Conservation (phyloP, 2,113 vertebrate genomes). For the Ptyas mucosa region DNA sequence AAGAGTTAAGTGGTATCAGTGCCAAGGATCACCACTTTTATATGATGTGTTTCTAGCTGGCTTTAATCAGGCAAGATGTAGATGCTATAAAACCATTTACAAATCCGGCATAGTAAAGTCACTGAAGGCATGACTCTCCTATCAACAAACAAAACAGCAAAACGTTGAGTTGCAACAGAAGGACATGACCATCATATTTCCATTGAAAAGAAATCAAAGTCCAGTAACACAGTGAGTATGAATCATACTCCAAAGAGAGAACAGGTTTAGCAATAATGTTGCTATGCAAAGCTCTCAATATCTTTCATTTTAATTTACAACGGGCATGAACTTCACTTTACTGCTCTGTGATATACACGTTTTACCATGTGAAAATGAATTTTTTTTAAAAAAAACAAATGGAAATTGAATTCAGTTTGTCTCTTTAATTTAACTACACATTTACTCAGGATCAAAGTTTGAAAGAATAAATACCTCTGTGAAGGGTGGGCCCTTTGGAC, state of each 20-base stretch:
- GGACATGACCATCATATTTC: neutral
- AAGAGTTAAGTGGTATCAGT: neutral
- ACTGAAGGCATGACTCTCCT: neutral
- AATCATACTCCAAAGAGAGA: conserved; percentile 3
- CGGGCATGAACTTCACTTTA: neutral
- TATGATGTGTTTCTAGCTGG: neutral
- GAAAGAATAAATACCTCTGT: neutral
- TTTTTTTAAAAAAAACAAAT: neutral
- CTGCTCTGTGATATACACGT: neutral
- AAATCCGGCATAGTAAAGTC: neutral
- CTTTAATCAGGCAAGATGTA: neutral
- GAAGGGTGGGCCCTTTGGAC: neutral
- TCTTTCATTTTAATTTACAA: neutral
- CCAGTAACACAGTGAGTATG: neutral
- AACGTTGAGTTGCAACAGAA: neutral
- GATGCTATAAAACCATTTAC: neutral
- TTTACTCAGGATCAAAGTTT: neutral
- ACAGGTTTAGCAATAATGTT: neutral
- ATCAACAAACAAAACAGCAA: conserved; percentile 11
- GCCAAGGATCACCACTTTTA: neutral
- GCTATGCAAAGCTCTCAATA: neutral
- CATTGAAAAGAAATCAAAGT: conserved; percentile 6
- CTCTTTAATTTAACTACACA: neutral
- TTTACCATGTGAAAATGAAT: neutral
- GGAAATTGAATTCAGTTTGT: neutral